These are phyloP conservation scores for Chrysemys picta DNA, from an alignment of 2,113 vertebrate species.

Conservation along the genomic window DNA sequence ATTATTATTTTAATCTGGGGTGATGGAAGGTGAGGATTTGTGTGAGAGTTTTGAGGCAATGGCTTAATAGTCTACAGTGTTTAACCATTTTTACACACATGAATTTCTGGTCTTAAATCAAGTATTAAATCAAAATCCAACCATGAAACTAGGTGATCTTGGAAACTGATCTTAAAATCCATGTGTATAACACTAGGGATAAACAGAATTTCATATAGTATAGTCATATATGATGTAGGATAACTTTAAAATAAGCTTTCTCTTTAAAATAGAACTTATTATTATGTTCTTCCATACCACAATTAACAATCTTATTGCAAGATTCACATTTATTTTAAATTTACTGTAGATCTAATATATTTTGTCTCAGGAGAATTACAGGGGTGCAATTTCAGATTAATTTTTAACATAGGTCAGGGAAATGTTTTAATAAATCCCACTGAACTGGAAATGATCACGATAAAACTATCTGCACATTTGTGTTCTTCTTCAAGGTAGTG, in stretches of 20 bases:
- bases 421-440: not conserved
- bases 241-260: conserved; percentile 14
- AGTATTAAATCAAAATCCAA: conserved; percentile 60
- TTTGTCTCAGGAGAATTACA: conserved; percentile 5
- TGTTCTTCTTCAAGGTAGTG: not conserved
- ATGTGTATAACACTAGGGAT: conserved; percentile 41
- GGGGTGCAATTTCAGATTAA: not conserved
- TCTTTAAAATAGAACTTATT: conserved; percentile 8
- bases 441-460: not conserved
- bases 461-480: fast-evolving
- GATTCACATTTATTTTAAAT: not conserved
- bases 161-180: conserved; percentile 62
- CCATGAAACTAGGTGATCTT: conserved; percentile 65
- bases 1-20: not conserved
- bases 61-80: conserved; percentile 39
- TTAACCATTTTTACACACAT: conserved; percentile 41
- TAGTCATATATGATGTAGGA: conserved; percentile 36
- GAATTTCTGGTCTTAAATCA: conserved; percentile 50
- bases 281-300: not conserved
- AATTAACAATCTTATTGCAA: conserved; percentile 47
- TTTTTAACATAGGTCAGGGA: not conserved
- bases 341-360: not conserved
- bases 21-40: not conserved
- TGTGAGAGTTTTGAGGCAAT: conserved; percentile 38
- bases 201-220: conserved; percentile 62